A percentile compares a stretch with the other conserved stretches of the same genome.
These are phyloP conservation scores for Trilocha varians DNA, from an alignment of 2,888 invertebrate genomes.

Conservation along the genomic window DNA sequence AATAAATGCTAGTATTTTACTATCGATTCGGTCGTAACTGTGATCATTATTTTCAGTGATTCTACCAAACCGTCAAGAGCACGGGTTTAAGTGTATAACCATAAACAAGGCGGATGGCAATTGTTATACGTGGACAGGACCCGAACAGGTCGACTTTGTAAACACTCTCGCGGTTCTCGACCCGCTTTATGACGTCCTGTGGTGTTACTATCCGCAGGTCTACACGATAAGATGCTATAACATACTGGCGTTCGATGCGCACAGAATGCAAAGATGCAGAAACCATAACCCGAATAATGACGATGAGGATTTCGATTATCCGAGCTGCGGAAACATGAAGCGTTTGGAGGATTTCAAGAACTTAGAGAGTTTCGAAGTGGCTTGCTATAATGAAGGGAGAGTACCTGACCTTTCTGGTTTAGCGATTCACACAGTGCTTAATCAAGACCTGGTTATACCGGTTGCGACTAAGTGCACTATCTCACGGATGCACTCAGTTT, in stretches of 20 bases:
- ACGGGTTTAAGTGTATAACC: constrained; percentile 88
- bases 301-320: constrained; percentile 45
- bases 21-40: background rate
- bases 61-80: constrained; percentile 85
- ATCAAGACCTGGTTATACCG: constrained; percentile 88
- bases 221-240: constrained; percentile 83
- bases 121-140: constrained; percentile 86
- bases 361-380: constrained; percentile 45
- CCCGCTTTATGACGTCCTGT: constrained; percentile 92
- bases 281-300: constrained; percentile 37
- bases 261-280: constrained; percentile 54
- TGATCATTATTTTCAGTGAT: constrained; percentile 73
- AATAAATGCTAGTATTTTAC: too few relatives aligned
- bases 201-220: constrained; percentile 86
- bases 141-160: constrained; percentile 88
- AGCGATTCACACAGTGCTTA: constrained; percentile 77
- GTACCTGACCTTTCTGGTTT: constrained; percentile 41
- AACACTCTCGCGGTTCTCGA: constrained; percentile 88
- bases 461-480: constrained; percentile 78
- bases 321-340: constrained; percentile 55
- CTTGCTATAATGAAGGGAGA: constrained; percentile 35
- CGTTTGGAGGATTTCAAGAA: constrained; percentile 58
- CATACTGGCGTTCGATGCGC: constrained; percentile 83
- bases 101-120: constrained; percentile 92
- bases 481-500: constrained; percentile 89